Conservation (phyloP, 2,113 vertebrate genomes). For the Camelus bactrianus region DNA sequence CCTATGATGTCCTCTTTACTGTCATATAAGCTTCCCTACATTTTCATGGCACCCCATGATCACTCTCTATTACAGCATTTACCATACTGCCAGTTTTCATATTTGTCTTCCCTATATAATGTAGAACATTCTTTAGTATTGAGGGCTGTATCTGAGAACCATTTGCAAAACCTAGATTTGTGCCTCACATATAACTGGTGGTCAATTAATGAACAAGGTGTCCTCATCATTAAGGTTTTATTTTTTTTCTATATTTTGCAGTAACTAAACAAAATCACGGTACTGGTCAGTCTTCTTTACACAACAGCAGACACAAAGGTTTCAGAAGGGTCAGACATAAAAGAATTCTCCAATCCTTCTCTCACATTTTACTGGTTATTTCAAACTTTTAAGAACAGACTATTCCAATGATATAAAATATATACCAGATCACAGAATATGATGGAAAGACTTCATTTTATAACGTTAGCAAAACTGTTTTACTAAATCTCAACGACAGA, state of each 20-base stretch:
- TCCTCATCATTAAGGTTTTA: slow-evolving; percentile 57
- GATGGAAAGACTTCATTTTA: slow-evolving; percentile 47
- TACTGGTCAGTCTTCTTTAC: slow-evolving; percentile 43
- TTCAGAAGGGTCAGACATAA: slow-evolving; percentile 14
- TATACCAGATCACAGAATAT: background rate
- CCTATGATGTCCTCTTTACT: background rate
- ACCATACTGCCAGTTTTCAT: background rate
- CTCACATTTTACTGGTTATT: slow-evolving; percentile 40
- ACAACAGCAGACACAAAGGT: slow-evolving; percentile 44
- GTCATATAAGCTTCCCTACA: background rate
- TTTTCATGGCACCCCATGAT: background rate
- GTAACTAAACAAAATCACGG: slow-evolving; percentile 2
- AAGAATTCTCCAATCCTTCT: background rate
- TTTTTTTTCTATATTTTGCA: slow-evolving; percentile 57
- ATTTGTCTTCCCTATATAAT: background rate
- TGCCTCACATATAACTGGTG: slow-evolving; percentile 5
- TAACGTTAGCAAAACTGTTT: slow-evolving; percentile 24
- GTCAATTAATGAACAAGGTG: slow-evolving; percentile 50
- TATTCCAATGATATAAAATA: background rate
- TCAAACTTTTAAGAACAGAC: slow-evolving; percentile 53
- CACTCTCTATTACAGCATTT: background rate
- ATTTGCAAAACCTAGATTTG: background rate
- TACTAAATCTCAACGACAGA: slow-evolving; percentile 37
- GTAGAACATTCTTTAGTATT: background rate
- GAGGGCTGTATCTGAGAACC: background rate